Evolutionary conservation across 2,113 vertebrate species (phyloP), one percentile per base, ranked within the genome.

Genomic region (Chinchilla lanigera): DNA sequence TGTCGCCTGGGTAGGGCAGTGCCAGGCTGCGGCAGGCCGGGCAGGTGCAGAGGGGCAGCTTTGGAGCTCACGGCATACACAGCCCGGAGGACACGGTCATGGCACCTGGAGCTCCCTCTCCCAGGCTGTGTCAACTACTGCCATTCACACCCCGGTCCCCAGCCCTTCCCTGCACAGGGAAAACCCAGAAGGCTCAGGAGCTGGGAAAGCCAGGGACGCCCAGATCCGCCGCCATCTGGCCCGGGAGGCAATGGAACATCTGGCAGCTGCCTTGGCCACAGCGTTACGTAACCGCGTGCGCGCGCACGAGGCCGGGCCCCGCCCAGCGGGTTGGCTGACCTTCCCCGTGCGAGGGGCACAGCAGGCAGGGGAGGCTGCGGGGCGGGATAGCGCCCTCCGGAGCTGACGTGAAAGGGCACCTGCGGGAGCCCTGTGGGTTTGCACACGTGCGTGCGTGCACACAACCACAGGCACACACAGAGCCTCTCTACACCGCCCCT

Each of bases 1-100:
- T 33, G 65, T 54, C 67, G 44, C 33, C 30, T 35, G 35, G 86
- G 58, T 38, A 44, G 56, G 0, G 0, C 0, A 0, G 20, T n/a
- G 6, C 20, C 20, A n/a, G 81, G 0, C 73, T 82, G 9, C 0
- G 28, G 5, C 26, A 22, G n/a, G 8, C 22, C 2, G 19, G 33
- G 90, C 41, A 38, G 58, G 1, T 13, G 38, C 20, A 26, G 81
- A 26, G n/a, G 2, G 33, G 50, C 6, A 14, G 54, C 0, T 0
- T 4, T 2, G 26, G 69, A 22, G 54, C 47, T 73, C 73, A 28
- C 54, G 0, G n/a, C 7, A 13, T 44, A 0, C 13, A 44, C 26
- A 30, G n/a, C 28, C 77, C 11, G 0, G 47, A 20, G 10, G 35
- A 82, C 65, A 35, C 67, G 8, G 67, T 20, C 17, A 17, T 19